Evolutionary conservation across 2,113 vertebrate genomes (phyloP), one percentile per base, ranked within the genome.

Genomic region (Melospiza melodia): DNA sequence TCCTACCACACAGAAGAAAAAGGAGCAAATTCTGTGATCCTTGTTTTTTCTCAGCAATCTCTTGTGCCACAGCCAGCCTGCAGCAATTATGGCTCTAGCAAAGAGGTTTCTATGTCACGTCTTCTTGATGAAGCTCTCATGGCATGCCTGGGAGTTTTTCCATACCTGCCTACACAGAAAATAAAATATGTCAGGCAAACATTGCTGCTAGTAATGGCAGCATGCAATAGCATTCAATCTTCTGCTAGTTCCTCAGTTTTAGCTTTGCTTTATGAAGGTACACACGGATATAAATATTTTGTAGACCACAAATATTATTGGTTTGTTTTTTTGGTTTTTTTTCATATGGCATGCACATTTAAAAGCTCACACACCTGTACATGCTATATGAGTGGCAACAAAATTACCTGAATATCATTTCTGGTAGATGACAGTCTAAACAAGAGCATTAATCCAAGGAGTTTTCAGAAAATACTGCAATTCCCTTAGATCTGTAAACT

Each of bases 341-440:
- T 48, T 10, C 12, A 4, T 28, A 19, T 46, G 44, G 17, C 15
- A 33, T 66, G 44, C 12, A 44, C 9, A 33, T 41, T 37, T 76
- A 69, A 72, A 71, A 51, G 30, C 24, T 67, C 39, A n/a, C 52
- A 74, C 25, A 79, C 6, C 5, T 73, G 5, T 79, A 35, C 1
- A 0, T 35, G 14, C 8, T 80, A 9, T 75, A 20, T 0, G 4
- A 44, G 41, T 9, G 35, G 12, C 52, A 73, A 43, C 16, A 85
- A 33, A 73, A 58, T 76, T 81, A 17, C 19, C 84, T 95, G 25
- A 65, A 54, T 79, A 39, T 65, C 46, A 69, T 66, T 87, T 89
- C 58, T 82, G 31, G 5, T 27, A 62, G 21, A 19, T 7, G 4
- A 11, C 30, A 78, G 5, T 55, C 31, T 77, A 75, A 91, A 74